Percentiles rank a stretch among this genome's conserved stretches.
Conservation (phyloP, 2,113 vertebrate species). For the Saiga tatarica region DNA sequence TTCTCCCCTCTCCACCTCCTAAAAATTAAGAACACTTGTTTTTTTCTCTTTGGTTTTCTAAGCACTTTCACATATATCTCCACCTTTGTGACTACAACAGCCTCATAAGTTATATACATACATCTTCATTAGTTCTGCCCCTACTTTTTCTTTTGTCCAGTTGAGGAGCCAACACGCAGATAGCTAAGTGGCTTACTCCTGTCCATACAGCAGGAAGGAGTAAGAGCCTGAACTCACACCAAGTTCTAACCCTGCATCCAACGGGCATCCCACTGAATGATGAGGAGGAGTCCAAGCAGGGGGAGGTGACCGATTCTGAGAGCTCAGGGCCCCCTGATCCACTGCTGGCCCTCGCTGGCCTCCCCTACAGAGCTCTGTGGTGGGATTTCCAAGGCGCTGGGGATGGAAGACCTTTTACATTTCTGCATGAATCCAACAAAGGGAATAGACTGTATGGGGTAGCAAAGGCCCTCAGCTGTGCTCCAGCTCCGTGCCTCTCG, state of each 20-base stretch:
- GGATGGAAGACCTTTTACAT: not conserved
- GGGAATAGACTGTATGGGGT: fast-evolving
- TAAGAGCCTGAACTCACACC: not conserved
- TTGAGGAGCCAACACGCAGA: not conserved
- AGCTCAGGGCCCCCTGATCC: not conserved
- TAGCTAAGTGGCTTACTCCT: not conserved
- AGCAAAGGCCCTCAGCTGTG: not conserved
- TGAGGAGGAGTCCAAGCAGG: fast-evolving
- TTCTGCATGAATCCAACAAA: not conserved
- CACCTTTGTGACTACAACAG: not conserved
- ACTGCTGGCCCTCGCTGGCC: not conserved
- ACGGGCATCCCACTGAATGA: not conserved
- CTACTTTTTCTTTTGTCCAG: not conserved
- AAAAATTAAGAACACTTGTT: not conserved
- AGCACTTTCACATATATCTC: no score
- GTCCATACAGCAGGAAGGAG: not conserved
- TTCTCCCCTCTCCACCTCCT: not conserved
- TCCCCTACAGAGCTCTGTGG: not conserved
- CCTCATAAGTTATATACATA: not conserved
- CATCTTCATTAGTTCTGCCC: not conserved
- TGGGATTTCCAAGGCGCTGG: not conserved
- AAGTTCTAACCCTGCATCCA: not conserved
- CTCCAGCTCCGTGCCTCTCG: not conserved
- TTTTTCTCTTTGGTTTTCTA: not conserved
- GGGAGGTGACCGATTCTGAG: fast-evolving